A percentile compares a stretch with the other conserved stretches of the same genome.
Evolutionary conservation across 2,797 vertebrate species (phyloP).

Genomic region (Rachycentron canadum): DNA sequence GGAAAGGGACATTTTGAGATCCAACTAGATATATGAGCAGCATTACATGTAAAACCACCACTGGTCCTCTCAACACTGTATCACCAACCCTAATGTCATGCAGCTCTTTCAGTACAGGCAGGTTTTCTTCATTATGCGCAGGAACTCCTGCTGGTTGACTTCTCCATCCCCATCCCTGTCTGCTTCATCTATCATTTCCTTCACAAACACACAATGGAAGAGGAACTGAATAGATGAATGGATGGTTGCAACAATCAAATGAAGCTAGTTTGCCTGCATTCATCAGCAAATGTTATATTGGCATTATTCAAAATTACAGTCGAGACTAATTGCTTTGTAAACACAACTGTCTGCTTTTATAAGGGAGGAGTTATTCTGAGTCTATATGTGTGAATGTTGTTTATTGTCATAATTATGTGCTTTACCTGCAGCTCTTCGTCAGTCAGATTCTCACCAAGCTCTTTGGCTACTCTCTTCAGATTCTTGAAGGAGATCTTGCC

Average conservation of each 20-base stretch:
- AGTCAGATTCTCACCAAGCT: slow-evolving; percentile 94
- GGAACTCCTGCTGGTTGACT: slow-evolving; percentile 95
- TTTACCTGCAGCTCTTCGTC: slow-evolving; percentile 96
- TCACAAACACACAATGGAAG: slow-evolving; percentile 20
- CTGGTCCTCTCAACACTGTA: neutral
- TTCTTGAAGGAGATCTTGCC: slow-evolving; percentile 97
- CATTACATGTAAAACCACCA: slow-evolving; percentile 42
- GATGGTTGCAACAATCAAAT: neutral
- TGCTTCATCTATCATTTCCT: slow-evolving; percentile 98
- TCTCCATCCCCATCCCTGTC: slow-evolving; percentile 95
- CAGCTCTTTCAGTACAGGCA: slow-evolving; percentile 89
- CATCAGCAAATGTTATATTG: neutral
- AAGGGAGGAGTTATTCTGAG: neutral
- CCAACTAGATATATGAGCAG: slow-evolving; percentile 48
- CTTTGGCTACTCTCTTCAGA: slow-evolving; percentile 93
- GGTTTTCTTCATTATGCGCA: slow-evolving; percentile 97
- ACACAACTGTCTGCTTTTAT: neutral
- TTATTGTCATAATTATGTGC: neutral
- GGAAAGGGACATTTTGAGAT: slow-evolving; percentile 7
- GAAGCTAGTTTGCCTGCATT: neutral
- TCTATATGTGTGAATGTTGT: neutral
- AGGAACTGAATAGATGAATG: neutral
- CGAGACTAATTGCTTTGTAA: slow-evolving; percentile 2
- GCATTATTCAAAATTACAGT: neutral
- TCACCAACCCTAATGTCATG: neutral